Evolutionary conservation across 1,140 invertebrate species (phyloP).

Genomic region (Drosophila tristis): DNA sequence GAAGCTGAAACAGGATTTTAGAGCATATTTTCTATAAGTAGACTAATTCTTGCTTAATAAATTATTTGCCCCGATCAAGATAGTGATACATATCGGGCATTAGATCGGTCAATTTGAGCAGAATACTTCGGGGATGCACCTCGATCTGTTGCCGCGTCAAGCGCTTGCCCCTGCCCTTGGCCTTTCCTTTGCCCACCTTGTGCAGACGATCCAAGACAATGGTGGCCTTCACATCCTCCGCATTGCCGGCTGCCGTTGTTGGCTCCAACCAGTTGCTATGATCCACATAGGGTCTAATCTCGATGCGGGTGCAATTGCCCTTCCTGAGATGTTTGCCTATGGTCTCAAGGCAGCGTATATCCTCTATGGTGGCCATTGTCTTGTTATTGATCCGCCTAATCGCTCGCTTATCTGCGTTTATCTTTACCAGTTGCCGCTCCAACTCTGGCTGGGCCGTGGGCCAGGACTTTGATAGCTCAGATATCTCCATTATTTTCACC

Average conservation of each 20-base stretch:
- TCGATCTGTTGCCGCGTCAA: not conserved
- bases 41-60: conserved; percentile 78
- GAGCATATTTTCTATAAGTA: conserved; percentile 66
- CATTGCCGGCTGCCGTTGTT: not conserved
- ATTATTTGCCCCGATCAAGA: conserved; percentile 55
- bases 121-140: conserved; percentile 26
- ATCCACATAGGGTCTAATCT: conserved; percentile 23
- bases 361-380: conserved; percentile 20
- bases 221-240: conserved; percentile 14
- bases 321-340: conserved; percentile 13
- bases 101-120: conserved; percentile 25
- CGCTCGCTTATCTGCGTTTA: conserved; percentile 1
- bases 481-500: conserved; percentile 48
- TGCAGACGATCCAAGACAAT: conserved; percentile 7
- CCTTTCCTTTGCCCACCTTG: no score
- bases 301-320: not conserved
- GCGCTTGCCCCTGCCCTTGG: not conserved
- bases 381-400: conserved; percentile 22
- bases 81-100: conserved; percentile 27
- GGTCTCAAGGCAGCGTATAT: conserved; percentile 30
- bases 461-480: not conserved
- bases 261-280: conserved; percentile 1
- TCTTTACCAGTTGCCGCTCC: not conserved
- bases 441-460: not conserved
- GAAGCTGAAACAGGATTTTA: conserved; percentile 53